Conservation (phyloP, 2,113 vertebrate genomes). For the Microtus montanus region DNA sequence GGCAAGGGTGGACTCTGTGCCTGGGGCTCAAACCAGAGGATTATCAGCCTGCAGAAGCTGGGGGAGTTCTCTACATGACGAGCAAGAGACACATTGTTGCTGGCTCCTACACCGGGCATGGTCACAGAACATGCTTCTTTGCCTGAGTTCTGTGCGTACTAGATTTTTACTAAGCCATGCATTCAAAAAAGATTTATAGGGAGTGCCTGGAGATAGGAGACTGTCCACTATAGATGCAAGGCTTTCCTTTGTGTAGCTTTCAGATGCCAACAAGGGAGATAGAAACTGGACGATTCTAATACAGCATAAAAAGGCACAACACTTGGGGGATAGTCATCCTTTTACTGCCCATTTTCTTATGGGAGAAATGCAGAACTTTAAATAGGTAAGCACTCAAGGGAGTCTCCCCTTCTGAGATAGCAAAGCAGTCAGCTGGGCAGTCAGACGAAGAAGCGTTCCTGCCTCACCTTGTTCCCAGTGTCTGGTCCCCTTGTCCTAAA, state of each 20-base stretch:
- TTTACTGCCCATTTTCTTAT: neutral
- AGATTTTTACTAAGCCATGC: neutral
- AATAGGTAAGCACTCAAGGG: neutral
- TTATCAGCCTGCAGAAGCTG: neutral
- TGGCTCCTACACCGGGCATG: neutral
- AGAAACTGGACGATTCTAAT: neutral
- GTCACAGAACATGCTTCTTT: neutral
- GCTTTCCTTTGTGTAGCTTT: neutral
- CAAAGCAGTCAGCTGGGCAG: neutral
- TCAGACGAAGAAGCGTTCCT: neutral
- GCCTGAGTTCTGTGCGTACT: neutral
- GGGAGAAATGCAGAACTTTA: neutral
- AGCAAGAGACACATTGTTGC: neutral
- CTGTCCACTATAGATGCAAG: neutral
- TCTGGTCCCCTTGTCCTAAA: neutral
- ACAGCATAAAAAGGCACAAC: neutral
- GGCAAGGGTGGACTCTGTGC: neutral
- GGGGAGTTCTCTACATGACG: rapidly evolving
- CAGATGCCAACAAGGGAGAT: neutral
- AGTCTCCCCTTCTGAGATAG: neutral
- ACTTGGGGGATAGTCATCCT: neutral
- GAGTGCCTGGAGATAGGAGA: neutral
- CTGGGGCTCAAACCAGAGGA: slow-evolving; percentile 13
- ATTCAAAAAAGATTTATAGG: neutral
- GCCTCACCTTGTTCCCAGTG: neutral